These are phyloP conservation scores for Volucella zonaria DNA, from an alignment of 2,888 invertebrate genomes.

Conservation along the genomic window DNA sequence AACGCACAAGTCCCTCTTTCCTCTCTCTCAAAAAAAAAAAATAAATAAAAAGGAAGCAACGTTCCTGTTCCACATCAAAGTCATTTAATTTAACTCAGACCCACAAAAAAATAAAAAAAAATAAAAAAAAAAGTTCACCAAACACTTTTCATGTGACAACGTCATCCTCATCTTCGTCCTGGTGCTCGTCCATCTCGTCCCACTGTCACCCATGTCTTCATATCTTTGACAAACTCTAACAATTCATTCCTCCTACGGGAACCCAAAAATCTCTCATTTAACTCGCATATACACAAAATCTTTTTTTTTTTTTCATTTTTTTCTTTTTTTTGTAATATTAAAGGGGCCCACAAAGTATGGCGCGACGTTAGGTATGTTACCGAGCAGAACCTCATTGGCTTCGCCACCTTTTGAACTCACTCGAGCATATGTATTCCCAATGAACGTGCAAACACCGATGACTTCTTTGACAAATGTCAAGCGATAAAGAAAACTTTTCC, in stretches of 20 bases:
- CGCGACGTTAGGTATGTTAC: background rate
- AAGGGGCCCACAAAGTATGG: no score
- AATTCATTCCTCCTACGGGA: slow-evolving; percentile 29
- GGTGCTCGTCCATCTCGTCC: slow-evolving; percentile 37
- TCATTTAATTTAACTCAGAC: background rate
- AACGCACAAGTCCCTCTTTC: background rate
- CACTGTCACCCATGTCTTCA: no score
- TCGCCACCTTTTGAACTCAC: slow-evolving; percentile 8
- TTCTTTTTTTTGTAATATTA: no score
- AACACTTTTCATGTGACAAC: slow-evolving; percentile 34
- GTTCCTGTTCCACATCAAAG: no score
- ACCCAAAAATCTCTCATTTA: slow-evolving; percentile 32
- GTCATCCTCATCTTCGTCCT: no score
- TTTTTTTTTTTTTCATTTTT: slow-evolving; percentile 32
- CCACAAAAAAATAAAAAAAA: no score
- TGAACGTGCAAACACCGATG: slow-evolving; percentile 15
- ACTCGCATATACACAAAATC: slow-evolving; percentile 21
- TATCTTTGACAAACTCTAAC: slow-evolving; percentile 11
- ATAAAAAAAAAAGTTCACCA: slow-evolving; percentile 15
- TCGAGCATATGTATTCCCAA: slow-evolving; percentile 21
- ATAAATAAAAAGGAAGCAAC: background rate
- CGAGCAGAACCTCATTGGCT: slow-evolving; percentile 14
- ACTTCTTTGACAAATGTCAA: slow-evolving; percentile 61
- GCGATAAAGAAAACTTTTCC: slow-evolving; percentile 51
- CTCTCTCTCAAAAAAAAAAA: no score